Conservation (phyloP, 2,113 vertebrate genomes). For the Hymenochirus boettgeri region DNA sequence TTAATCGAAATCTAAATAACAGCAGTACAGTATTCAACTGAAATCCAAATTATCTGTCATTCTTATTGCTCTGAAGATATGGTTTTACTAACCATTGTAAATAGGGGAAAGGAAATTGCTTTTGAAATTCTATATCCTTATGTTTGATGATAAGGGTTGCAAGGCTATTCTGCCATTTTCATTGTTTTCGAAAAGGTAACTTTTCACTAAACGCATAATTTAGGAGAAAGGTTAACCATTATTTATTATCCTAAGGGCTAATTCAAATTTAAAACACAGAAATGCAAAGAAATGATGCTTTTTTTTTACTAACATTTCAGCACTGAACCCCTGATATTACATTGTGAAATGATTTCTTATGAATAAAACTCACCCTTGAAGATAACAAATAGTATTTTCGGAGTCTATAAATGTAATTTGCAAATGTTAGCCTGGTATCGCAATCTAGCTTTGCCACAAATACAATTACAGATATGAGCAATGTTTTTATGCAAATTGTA, state of each 20-base stretch:
- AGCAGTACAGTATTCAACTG: slow-evolving; percentile 63
- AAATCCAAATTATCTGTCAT: slow-evolving; percentile 64
- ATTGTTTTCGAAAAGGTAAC: slow-evolving; percentile 17
- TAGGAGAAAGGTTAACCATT: background rate
- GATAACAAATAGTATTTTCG: too few species aligned
- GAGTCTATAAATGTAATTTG: background rate
- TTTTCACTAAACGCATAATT: slow-evolving; percentile 23
- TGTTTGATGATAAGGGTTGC: slow-evolving; percentile 62
- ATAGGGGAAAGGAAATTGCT: slow-evolving; percentile 72
- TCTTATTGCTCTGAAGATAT: slow-evolving; percentile 62
- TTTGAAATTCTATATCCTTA: slow-evolving; percentile 68
- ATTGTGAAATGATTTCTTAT: background rate
- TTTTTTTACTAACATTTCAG: background rate
- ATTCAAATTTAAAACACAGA: too few species aligned
- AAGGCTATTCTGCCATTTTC: slow-evolving; percentile 13
- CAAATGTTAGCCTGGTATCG: background rate
- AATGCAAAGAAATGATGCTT: background rate
- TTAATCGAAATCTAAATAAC: slow-evolving; percentile 72
- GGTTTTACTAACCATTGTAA: slow-evolving; percentile 67
- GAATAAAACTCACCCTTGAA: background rate
- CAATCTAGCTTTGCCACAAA: background rate
- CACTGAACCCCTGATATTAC: too few species aligned
- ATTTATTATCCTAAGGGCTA: background rate
- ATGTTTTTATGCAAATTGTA: background rate
- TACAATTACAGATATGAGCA: background rate